Evolutionary conservation across 1,140 invertebrate species (phyloP).

Genomic region (Samia ricini): DNA sequence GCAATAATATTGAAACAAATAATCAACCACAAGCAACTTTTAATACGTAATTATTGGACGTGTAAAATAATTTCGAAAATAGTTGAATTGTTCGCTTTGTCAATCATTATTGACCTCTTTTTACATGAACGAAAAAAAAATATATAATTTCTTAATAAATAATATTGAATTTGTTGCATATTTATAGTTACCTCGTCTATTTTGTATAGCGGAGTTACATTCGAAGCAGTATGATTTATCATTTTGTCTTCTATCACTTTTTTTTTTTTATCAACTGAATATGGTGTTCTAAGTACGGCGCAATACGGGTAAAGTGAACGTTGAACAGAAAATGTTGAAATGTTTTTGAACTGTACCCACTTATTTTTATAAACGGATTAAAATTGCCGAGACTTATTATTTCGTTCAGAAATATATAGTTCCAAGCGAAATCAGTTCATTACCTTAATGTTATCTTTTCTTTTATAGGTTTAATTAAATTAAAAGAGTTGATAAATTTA

Average conservation of each 20-base stretch:
- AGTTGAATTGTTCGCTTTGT: no score
- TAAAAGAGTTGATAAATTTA: not conserved
- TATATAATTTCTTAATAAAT: no score
- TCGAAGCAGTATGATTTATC: constrained; percentile 42
- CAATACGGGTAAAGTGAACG: no score
- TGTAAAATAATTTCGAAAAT: no score
- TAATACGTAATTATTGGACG: no score
- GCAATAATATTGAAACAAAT: constrained; percentile 10
- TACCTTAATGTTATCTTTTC: not conserved
- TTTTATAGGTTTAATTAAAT: not conserved
- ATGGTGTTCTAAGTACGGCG: not conserved
- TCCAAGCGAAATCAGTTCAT: not conserved
- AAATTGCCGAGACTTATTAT: not conserved
- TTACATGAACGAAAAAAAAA: no score
- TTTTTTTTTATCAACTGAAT: not conserved
- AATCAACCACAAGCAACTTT: no score
- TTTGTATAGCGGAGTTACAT: constrained; percentile 36
- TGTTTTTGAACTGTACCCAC: not conserved
- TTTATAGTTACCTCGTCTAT: constrained; percentile 39
- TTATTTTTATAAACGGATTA: not conserved
- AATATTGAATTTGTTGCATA: no score
- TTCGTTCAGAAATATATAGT: not conserved
- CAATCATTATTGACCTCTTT: no score
- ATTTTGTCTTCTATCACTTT: constrained; percentile 21
- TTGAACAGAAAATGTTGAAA: not conserved